phyloP scores from a whole-genome alignment of 2,797 vertebrate genomes.

The Lagocephalus sceleratus region DNA sequence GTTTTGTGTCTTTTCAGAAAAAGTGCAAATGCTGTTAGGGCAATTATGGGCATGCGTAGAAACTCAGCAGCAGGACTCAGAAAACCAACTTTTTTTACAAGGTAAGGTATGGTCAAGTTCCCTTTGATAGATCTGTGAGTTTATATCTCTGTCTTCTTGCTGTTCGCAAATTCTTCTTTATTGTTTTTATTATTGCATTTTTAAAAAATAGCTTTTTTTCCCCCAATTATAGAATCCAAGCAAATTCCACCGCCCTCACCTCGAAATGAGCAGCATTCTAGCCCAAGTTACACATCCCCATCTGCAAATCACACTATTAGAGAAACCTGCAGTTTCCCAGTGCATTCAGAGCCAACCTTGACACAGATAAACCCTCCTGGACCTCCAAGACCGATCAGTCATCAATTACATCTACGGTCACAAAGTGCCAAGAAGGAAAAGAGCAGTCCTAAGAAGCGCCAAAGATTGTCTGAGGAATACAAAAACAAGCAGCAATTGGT shows the following conservation, averaged over 20 bases:
- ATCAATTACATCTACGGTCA: constrained; percentile 12
- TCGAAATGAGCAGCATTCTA: constrained; percentile 8
- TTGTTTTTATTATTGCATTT: background rate
- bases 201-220: background rate
- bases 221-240: constrained; percentile 43
- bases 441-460: constrained; percentile 15
- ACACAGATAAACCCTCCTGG: constrained; percentile 15
- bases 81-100: constrained; percentile 40
- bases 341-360: background rate
- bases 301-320: constrained; percentile 6
- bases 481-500: constrained; percentile 6
- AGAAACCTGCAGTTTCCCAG: constrained; percentile 7
- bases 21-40: constrained; percentile 82
- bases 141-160: background rate
- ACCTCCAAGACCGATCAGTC: constrained; percentile 2
- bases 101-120: constrained; percentile 43
- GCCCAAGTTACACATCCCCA: background rate
- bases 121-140: background rate
- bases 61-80: constrained; percentile 60
- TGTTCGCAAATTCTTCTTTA: background rate
- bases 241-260: constrained; percentile 13
- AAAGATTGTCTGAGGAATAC: constrained; percentile 22
- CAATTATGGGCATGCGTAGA: constrained; percentile 90
- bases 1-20: constrained; percentile 72
- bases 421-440: constrained; percentile 8